These are phyloP conservation scores for Neodontobutis hainanensis DNA, from an alignment of 2,113 vertebrate genomes.

Conservation along the genomic window DNA sequence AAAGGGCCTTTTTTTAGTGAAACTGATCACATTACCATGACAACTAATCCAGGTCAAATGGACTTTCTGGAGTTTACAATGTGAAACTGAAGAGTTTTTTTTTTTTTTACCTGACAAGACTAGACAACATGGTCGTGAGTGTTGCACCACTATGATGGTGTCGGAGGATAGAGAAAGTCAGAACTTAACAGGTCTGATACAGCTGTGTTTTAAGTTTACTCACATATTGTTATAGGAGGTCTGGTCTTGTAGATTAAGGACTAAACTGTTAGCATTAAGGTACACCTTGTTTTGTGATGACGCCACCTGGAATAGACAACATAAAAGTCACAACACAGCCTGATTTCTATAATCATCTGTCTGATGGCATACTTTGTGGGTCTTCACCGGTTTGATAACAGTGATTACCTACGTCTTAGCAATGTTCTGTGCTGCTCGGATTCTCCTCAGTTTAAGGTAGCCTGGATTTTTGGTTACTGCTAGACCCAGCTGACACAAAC, in stretches of 20 bases:
- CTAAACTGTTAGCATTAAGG: slow-evolving; percentile 89
- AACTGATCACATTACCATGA: no score
- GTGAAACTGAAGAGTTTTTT: no score
- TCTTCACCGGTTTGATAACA: not conserved
- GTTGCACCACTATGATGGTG: no score
- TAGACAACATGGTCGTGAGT: no score
- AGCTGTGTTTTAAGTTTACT: not conserved
- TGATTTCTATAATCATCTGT: not conserved
- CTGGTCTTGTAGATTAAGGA: slow-evolving; percentile 90
- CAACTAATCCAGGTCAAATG: no score
- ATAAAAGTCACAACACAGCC: not conserved
- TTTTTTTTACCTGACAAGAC: no score
- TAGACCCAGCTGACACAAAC: slow-evolving; percentile 81
- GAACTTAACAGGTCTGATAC: no score
- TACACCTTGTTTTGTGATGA: slow-evolving; percentile 91
- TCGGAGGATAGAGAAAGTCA: no score
- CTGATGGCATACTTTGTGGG: not conserved
- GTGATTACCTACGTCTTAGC: slow-evolving; percentile 85
- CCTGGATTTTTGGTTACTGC: slow-evolving; percentile 92
- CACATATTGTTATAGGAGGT: slow-evolving; percentile 86
- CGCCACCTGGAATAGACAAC: slow-evolving; percentile 80
- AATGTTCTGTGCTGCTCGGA: slow-evolving; percentile 92
- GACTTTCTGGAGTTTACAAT: no score
- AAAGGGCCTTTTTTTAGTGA: no score
- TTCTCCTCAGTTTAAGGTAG: slow-evolving; percentile 92